Conservation (phyloP, 2,888 invertebrate genomes). For the Noctua janthe region DNA sequence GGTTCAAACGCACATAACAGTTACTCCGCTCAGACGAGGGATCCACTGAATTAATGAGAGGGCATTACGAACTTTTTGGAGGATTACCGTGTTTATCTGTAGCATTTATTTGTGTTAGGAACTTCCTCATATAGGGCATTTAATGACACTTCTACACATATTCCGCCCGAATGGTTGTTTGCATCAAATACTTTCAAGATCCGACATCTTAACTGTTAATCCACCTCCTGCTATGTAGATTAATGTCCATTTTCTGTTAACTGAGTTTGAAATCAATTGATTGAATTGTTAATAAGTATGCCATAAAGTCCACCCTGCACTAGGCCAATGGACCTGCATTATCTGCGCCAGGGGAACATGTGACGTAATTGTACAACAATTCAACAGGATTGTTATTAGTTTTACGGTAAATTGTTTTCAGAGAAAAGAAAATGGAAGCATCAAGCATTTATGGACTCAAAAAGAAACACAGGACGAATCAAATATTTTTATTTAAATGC, state of each 20-base stretch:
- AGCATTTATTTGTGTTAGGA: slow-evolving; percentile 20
- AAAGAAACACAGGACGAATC: not conserved
- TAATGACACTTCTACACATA: not conserved
- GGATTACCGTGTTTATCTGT: slow-evolving; percentile 21
- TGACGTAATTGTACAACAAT: too few relatives aligned
- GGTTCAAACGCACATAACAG: slow-evolving; percentile 10
- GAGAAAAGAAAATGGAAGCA: not conserved
- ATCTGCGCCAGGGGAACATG: too few relatives aligned
- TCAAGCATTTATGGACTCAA: not conserved
- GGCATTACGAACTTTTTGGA: slow-evolving; percentile 15
- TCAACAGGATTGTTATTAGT: not conserved
- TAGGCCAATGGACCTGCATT: too few relatives aligned
- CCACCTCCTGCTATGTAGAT: too few relatives aligned
- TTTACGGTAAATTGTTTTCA: not conserved
- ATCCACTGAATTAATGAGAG: slow-evolving; percentile 41
- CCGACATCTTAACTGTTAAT: not conserved
- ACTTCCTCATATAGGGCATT: not conserved
- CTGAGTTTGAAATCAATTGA: too few relatives aligned
- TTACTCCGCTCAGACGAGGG: slow-evolving; percentile 27
- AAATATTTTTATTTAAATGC: not conserved
- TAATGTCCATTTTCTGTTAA: too few relatives aligned
- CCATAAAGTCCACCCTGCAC: too few relatives aligned
- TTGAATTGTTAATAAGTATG: too few relatives aligned
- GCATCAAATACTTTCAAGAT: not conserved
- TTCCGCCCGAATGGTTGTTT: not conserved